Evolutionary conservation across 2,113 vertebrate species (phyloP), one percentile per base, ranked within the genome.

Genomic region (Grammomys dolichurus): DNA sequence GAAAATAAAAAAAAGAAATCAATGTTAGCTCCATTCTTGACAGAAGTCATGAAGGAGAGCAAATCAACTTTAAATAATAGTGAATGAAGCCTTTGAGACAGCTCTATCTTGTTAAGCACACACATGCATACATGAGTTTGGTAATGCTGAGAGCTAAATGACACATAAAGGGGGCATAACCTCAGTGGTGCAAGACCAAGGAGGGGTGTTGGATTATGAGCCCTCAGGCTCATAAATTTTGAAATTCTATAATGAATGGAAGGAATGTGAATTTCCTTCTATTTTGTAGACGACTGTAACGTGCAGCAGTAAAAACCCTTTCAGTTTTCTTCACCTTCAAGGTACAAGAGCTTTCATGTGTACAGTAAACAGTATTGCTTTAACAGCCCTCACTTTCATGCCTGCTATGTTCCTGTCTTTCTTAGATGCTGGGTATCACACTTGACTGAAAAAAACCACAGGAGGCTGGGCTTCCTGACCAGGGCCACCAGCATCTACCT

Each of bases 51-150:
- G 84, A 91, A 84, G 40, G 58, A 51, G 75, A 93, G 58, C 73
- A 78, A 92, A 94, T 77, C 51, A 31, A 63, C 60, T 91, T 95
- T 46, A 80, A 56, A 90, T 87, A 87, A 88, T 56, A 24, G 48
- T 24, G n/a, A 93, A 67, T 40, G 17, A 78, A 85, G 58, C 11
- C 9, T 94, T 72, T n/a, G 88, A 91, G 73, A 81, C 33, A 19
- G 13, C 33, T 17, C 28, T 46, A 24, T 73, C 40, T 54, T 69
- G 46, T 13, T 76, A 96, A 75, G 67, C 28, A 51, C 54, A 70
- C 7, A 5, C 89, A 77, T 91, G 56, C 65, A 60, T 67, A 90
- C 89, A 54, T 60, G 48, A 82, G 16, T 87, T 91, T 91, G 51
- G 11, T 5, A 24, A n/a, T 80, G 54, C 26, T 67, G n/a, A 90